Evolutionary conservation across 2,113 vertebrate genomes (phyloP).

Genomic region (Sorex fumeus): DNA sequence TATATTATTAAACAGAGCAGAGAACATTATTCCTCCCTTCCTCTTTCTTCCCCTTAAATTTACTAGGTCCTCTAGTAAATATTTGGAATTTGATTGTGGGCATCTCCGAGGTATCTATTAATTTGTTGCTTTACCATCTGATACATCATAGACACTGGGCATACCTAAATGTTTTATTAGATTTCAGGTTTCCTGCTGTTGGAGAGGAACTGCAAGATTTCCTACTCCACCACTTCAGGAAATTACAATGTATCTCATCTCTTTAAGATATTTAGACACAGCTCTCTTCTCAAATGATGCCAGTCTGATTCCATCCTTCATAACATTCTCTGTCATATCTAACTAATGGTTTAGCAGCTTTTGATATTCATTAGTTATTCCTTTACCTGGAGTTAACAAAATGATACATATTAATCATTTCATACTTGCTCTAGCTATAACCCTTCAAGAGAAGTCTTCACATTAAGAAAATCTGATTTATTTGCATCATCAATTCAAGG

Average conservation of each 20-base stretch:
- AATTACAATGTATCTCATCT: background rate
- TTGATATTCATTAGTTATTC: conserved; percentile 33
- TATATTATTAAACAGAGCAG: too few relatives aligned
- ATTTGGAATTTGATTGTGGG: conserved; percentile 1
- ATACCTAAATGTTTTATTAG: background rate
- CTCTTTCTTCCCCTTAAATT: conserved; percentile 3
- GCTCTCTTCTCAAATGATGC: background rate
- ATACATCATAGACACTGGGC: background rate
- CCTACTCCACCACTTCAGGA: background rate
- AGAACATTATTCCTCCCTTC: background rate
- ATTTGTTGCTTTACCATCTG: background rate
- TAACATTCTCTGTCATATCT: conserved; percentile 35
- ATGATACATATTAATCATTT: conserved; percentile 43
- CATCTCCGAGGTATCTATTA: background rate
- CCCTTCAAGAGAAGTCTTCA: background rate
- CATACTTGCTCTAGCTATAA: conserved; percentile 45
- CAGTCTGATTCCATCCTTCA: background rate
- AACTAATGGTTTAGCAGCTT: background rate
- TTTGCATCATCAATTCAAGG: conserved; percentile 44
- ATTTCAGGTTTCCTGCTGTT: conserved; percentile 6
- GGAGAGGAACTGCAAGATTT: background rate
- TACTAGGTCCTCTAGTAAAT: background rate
- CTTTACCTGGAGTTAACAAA: conserved; percentile 15
- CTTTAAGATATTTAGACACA: background rate
- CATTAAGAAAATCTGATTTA: background rate